Base-by-base conservation (phyloP, 2,888 invertebrate species). In the Melanostoma scalare region DNA sequence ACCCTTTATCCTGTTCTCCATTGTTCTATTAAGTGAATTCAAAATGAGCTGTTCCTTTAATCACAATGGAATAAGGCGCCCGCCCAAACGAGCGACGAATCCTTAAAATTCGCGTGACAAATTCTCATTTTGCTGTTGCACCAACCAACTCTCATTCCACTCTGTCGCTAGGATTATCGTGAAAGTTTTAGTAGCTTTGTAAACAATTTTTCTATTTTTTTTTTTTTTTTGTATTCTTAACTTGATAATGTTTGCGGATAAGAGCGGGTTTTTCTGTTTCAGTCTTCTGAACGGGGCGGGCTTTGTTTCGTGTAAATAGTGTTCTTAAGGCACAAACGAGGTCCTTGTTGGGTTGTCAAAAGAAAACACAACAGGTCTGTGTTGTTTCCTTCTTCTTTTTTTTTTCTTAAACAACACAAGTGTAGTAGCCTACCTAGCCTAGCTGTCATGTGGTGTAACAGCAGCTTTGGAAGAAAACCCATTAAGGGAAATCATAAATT, bases 181-280 rank as follows among this genome's bases (percentile, higher is more conserved):
- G 55, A 84, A 84, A 84, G 53, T 79, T 84, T 84, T 79, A 79
- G 69, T 84, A 79, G 79, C 71, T 84, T 84, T 84, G 84, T 84
- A 79, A 84, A 84, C 75, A 84, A 67, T 84, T 84, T 84, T 84
- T 20, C 20, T 20, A 20, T 20, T 20, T 20, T 20, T 20, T 20
- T 20, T 20, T 20, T 20, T 20, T 20, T 20, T 20, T 20, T 20
- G 20, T 20, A 20, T 20, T 20, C 20, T 74, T 69, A 71, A 75
- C 65, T 79, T 71, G 84, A 84, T 84, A 84, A 74, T 74, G 68
- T n/a, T 63, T 35, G 8, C 4, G 56, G 71, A 76, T 76, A 76
- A 67, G 30, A 72, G 42, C 53, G 10, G 31, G 61, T 36, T 55
- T 55, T 67, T 53, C 6, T n/a, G 4, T 35, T 38, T 60, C 33